phyloP scores from a whole-genome alignment of 37 sponge, comb jelly and placozoan genomes.

The Aplysina aerophoba region DNA sequence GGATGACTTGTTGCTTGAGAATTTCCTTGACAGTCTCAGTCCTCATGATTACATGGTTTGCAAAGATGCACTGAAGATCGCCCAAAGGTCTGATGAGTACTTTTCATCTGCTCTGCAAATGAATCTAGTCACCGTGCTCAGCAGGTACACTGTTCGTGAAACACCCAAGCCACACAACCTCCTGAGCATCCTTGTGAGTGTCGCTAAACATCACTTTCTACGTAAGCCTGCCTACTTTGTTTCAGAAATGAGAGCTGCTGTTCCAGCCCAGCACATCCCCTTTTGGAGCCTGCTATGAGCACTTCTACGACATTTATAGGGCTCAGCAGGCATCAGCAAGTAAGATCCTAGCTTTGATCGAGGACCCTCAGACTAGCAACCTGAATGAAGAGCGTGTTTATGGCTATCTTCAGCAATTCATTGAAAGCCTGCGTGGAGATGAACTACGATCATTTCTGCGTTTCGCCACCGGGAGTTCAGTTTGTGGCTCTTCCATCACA shows the following conservation, averaged over 20 bases:
- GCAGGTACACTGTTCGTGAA: constrained; percentile 29
- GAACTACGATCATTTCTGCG: too few species aligned
- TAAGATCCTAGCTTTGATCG: not conserved
- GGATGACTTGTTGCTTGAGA: not conserved
- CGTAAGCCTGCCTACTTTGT: constrained; percentile 25
- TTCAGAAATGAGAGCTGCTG: not conserved
- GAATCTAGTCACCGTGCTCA: constrained; percentile 3
- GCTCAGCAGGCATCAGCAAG: not conserved
- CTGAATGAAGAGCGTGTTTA: too few species aligned
- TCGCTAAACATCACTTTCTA: constrained; percentile 28
- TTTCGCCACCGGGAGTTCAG: too few species aligned
- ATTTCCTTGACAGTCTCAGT: not conserved
- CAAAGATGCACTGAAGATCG: not conserved
- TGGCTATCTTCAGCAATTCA: too few species aligned
- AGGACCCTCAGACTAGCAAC: not conserved
- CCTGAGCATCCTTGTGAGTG: not conserved
- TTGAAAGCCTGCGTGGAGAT: too few species aligned
- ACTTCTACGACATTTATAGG: not conserved
- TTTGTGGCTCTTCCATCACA: too few species aligned
- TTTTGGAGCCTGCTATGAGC: too few species aligned
- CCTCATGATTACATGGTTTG: not conserved
- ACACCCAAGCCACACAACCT: constrained; percentile 27
- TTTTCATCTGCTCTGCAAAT: not conserved
- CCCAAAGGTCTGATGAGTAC: not conserved
- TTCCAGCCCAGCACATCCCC: not conserved